Base-by-base conservation (phyloP, 1,140 invertebrate species). In the Acyrthosiphon pisum region DNA sequence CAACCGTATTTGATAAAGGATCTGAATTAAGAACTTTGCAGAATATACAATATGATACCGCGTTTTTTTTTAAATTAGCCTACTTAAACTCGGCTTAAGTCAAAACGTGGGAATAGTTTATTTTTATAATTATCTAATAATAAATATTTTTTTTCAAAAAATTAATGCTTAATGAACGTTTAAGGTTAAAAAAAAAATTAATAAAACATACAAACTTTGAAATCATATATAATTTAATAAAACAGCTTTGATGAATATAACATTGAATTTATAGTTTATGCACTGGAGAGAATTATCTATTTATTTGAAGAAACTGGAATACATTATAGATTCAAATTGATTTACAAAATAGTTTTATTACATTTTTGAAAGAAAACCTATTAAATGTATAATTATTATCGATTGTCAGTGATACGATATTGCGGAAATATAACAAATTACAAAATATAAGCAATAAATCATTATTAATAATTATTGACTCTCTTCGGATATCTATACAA, bases 81-180 rank as follows among this genome's bases (percentile, higher is more conserved):
- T 76, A 18, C 41, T n/a, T 48, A 41, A 46, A 30, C 30, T 46
- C 11, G 18, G 4, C n/a, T 6, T 6, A 86, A 86, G 41, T 86
- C n/a, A 88, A 50, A 50, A 35, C 46, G 87, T 88, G 87, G 87
- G 46, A 88, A 88, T 48, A 50, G 46, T 22, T 50, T 88, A 88
- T 50, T 50, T 88, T 88, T 50, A 86, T 46, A 86, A 41, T n/a
- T 30, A 2, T 86, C 84, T 86, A 86, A 86, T 44, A 86, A 44
- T 86, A 44, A 41, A 84, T 41, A 84, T 41, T 44, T 41, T 44
- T 84, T 26, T 22, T 44, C 83, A 41, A 83, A 83, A 37, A 1
- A n/a, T n/a, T n/a, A n/a, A 37, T 84, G 23, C 30, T 18, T 76
- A 76, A 76, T 76, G 60, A 84, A 41, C 81, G 20, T 83, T 18